Percentiles rank a stretch among this genome's conserved stretches.
Evolutionary conservation across 1,140 invertebrate genomes (phyloP).

Genomic region (Bombus sylvicola): DNA sequence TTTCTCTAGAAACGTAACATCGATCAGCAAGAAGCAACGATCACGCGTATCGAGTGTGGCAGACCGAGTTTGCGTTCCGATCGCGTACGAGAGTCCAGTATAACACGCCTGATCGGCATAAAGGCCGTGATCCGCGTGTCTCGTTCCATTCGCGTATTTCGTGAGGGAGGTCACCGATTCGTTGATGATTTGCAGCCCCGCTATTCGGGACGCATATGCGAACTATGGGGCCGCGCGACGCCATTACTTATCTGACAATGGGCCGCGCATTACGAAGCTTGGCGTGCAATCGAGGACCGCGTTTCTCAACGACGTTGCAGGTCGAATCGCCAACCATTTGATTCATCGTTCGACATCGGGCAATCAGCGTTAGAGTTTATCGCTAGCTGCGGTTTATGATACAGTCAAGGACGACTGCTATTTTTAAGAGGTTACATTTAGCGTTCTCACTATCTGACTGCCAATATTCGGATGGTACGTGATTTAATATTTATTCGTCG

Average conservation of each 20-base stretch:
- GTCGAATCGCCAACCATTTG: conserved; percentile 50
- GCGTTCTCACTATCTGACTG: too few species aligned
- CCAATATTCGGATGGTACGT: too few species aligned
- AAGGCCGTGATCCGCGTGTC: not conserved
- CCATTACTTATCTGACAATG: conserved; percentile 60
- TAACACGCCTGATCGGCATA: conserved; percentile 30
- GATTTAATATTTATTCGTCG: too few species aligned
- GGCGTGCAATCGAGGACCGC: conserved; percentile 49
- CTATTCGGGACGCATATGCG: conserved; percentile 48
- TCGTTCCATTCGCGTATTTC: conserved; percentile 35
- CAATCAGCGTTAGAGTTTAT: not conserved
- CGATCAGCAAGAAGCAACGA: too few species aligned
- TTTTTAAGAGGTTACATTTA: too few species aligned
- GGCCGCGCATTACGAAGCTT: conserved; percentile 50
- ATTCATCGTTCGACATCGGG: conserved; percentile 31
- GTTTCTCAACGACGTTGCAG: conserved; percentile 46
- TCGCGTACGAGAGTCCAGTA: not conserved
- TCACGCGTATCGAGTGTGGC: too few species aligned
- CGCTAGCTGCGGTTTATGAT: too few species aligned
- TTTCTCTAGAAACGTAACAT: too few species aligned
- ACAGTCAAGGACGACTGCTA: too few species aligned
- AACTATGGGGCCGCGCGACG: conserved; percentile 32
- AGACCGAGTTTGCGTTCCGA: too few species aligned
- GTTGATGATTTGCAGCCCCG: conserved; percentile 51
- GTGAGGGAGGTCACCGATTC: conserved; percentile 9